Evolutionary conservation across 2,888 invertebrate genomes (phyloP).

Genomic region (Omphaloscelis lunosa): DNA sequence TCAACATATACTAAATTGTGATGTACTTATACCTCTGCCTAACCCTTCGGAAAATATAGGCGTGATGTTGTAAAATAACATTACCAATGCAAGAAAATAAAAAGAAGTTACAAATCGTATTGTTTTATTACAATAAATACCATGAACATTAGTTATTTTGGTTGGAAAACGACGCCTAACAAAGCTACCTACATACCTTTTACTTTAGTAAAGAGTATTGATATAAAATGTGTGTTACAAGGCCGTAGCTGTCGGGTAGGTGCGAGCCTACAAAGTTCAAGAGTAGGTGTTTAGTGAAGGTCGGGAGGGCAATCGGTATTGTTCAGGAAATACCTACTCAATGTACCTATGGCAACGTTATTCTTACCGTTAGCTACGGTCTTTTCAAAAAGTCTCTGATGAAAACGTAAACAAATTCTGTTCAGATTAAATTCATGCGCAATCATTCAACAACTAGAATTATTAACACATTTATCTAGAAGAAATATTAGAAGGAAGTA

Average conservation of each 20-base stretch:
- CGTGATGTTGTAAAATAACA: background rate
- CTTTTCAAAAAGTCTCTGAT: background rate
- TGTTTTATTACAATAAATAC: no score
- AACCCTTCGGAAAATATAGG: background rate
- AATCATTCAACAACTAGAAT: background rate
- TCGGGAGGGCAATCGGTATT: conserved; percentile 35
- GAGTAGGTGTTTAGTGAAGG: conserved; percentile 47
- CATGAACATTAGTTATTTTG: no score
- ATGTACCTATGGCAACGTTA: background rate
- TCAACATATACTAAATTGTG: no score
- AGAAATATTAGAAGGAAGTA: no score
- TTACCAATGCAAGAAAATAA: no score
- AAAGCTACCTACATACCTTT: background rate
- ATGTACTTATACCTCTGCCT: no score
- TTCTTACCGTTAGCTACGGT: background rate
- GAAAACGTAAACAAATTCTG: background rate
- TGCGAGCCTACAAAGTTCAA: conserved; percentile 56
- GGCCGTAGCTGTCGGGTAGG: conserved; percentile 44
- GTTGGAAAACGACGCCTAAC: background rate
- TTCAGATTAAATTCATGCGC: no score
- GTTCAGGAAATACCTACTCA: conserved; percentile 27
- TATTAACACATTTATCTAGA: background rate
- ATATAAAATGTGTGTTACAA: conserved; percentile 43
- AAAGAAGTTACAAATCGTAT: no score
- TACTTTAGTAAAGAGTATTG: conserved; percentile 17